Conservation (phyloP, 2,113 vertebrate genomes). For the Syrrhaptes paradoxus region DNA sequence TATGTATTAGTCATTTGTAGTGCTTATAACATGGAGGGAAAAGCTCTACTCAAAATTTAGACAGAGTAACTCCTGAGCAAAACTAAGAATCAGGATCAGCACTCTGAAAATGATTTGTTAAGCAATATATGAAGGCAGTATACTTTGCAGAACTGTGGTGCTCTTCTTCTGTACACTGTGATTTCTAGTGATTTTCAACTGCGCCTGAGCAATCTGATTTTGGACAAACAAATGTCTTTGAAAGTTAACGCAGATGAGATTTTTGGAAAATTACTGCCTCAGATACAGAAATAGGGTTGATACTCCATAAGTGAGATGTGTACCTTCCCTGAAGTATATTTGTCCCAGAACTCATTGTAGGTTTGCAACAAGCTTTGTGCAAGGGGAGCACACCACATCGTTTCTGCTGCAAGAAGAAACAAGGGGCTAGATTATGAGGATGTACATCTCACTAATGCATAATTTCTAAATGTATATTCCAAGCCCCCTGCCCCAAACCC, state of each 20-base stretch:
- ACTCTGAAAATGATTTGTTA: not conserved
- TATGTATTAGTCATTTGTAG: not conserved
- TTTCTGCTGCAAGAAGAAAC: not conserved
- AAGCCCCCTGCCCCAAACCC: accelerated
- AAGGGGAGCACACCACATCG: not conserved
- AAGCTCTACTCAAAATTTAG: not conserved
- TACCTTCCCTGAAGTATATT: not conserved
- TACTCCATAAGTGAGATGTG: not conserved
- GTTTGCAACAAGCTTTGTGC: not conserved
- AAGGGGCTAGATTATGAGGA: not conserved
- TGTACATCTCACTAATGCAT: not conserved
- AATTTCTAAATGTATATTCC: not conserved
- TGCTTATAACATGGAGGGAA: not conserved
- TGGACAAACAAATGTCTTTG: not conserved
- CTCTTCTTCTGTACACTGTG: not conserved
- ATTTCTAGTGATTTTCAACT: not conserved
- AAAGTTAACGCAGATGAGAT: not conserved
- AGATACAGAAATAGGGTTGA: not conserved
- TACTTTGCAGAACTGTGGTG: not conserved
- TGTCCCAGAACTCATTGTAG: not conserved
- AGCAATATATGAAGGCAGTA: not conserved
- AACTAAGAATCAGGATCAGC: not conserved
- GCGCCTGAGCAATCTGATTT: not conserved
- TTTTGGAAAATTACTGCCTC: not conserved
- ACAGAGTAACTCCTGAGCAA: not conserved